phyloP scores from a whole-genome alignment of 37 sponge, comb jelly and placozoan genomes.

The Chondrosia reniformis region DNA sequence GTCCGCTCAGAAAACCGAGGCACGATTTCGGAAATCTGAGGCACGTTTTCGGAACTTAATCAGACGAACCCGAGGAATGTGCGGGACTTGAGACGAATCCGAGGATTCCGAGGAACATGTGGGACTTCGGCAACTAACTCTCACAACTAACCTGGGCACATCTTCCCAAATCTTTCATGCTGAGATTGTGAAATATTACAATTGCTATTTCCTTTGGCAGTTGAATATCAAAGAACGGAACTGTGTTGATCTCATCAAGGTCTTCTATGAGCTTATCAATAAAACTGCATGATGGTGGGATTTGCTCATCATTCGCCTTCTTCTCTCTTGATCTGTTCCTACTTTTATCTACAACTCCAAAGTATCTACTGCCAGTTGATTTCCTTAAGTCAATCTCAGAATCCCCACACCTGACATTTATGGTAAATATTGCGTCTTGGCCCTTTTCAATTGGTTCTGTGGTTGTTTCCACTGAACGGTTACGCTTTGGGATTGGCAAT shows the following conservation, averaged over 20 bases:
- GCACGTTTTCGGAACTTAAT: too few relatives aligned
- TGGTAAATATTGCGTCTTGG: neutral
- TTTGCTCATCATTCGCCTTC: neutral
- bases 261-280: constrained; percentile 59
- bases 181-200: constrained; percentile 48
- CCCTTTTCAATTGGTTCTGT: neutral
- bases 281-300: neutral
- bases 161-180: constrained; percentile 46
- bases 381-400: neutral
- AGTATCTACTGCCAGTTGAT: constrained; percentile 24
- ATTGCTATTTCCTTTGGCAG: constrained; percentile 69
- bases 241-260: constrained; percentile 70
- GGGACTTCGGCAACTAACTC: too few relatives aligned
- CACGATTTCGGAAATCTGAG: too few relatives aligned
- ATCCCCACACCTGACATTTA: neutral
- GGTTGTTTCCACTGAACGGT: neutral
- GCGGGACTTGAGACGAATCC: too few relatives aligned
- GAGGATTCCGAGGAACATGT: too few relatives aligned
- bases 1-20: too few relatives aligned
- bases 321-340: neutral
- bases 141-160: constrained; percentile 45
- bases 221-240: constrained; percentile 79
- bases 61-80: too few relatives aligned
- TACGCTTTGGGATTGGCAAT: neutral
- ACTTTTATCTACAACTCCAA: constrained; percentile 2